A percentile compares a stretch with the other conserved stretches of the same genome.
Evolutionary conservation across 2,797 vertebrate genomes (phyloP).

Genomic region (Notoglanidium macrostoma): DNA sequence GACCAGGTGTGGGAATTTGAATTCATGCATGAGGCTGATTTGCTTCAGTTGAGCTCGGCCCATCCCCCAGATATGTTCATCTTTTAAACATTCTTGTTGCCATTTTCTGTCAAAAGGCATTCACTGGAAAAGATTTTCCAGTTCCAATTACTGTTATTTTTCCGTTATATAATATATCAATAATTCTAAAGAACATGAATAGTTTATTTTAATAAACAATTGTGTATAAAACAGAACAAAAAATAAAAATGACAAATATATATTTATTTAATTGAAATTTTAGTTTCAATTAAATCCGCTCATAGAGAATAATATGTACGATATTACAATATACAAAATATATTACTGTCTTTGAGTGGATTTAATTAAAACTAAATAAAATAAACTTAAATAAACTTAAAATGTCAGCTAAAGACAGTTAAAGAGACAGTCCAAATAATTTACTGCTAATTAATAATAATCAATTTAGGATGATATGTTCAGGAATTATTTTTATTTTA

Average conservation of each 20-base stretch:
- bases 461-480: background rate
- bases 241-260: background rate
- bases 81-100: slow-evolving; percentile 2
- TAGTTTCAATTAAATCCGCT: background rate
- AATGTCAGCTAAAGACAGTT: too few relatives aligned
- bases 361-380: background rate
- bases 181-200: background rate
- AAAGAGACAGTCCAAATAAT: background rate
- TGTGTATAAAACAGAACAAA: background rate
- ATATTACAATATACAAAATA: background rate
- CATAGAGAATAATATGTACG: background rate
- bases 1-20: slow-evolving; percentile 63
- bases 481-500: background rate
- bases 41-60: slow-evolving; percentile 54
- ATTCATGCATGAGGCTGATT: slow-evolving; percentile 58
- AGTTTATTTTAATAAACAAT: background rate
- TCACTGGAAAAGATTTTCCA: background rate
- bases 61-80: slow-evolving; percentile 34
- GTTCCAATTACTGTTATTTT: background rate
- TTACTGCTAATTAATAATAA: background rate
- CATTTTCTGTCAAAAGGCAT: background rate
- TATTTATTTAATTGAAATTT: background rate
- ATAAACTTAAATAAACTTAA: background rate
- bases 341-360: background rate
- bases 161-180: background rate